These are phyloP conservation scores for Caiman crocodilus DNA, from an alignment of 2,797 vertebrate genomes.

Conservation along the genomic window DNA sequence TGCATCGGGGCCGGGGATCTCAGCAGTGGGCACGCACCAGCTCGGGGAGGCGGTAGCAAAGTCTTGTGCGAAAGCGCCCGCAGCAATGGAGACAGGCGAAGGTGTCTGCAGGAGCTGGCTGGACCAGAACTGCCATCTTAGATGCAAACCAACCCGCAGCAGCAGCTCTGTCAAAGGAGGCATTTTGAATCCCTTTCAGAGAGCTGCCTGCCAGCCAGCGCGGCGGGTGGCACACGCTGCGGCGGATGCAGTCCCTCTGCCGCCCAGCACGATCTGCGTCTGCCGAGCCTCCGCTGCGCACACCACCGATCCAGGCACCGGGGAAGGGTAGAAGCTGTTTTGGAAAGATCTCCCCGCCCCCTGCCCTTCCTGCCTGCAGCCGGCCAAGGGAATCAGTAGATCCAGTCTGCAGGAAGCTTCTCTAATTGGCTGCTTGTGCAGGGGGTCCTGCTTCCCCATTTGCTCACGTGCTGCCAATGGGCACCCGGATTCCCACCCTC, in stretches of 20 bases:
- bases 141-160: not conserved
- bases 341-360: not conserved
- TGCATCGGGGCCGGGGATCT: not conserved
- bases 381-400: not conserved
- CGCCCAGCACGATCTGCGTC: not conserved
- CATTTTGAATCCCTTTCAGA: not conserved
- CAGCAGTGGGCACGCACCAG: not conserved
- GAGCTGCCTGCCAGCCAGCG: not conserved
- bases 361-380: not conserved
- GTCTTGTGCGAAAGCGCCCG: not conserved
- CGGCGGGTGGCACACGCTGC: not conserved
- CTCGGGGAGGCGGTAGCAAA: not conserved
- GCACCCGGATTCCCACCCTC: too few species aligned
- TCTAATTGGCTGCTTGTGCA: not conserved
- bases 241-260: not conserved
- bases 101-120: not conserved
- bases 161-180: not conserved
- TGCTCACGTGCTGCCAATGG: too few species aligned
- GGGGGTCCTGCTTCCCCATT: not conserved
- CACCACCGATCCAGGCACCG: too few species aligned
- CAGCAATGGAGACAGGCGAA: not conserved
- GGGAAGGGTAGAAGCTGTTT: not conserved
- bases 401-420: not conserved
- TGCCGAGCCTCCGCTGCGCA: not conserved
- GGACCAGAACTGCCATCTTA: not conserved